phyloP scores from a whole-genome alignment of 2,797 vertebrate genomes.

The Typhlichthys subterraneus region DNA sequence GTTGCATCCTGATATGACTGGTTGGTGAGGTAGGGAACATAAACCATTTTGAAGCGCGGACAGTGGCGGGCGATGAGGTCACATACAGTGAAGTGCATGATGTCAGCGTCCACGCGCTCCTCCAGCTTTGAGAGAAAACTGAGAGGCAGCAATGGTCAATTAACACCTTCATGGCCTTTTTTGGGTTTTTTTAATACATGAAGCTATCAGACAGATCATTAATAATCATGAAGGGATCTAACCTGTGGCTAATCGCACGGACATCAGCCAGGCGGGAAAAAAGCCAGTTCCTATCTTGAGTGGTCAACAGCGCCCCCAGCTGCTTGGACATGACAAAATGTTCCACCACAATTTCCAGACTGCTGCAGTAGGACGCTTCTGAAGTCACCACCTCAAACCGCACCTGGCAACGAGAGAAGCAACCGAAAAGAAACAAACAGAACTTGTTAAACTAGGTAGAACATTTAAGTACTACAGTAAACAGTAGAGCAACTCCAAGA shows the following conservation, averaged over 20 bases:
- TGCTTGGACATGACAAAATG: constrained; percentile 88
- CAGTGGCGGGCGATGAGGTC: constrained; percentile 89
- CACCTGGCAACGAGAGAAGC: constrained; percentile 72
- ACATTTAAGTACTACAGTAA: neutral
- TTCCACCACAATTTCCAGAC: constrained; percentile 91
- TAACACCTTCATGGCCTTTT: neutral
- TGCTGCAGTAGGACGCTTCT: constrained; percentile 92
- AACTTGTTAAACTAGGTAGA: neutral
- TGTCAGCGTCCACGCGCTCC: constrained; percentile 88
- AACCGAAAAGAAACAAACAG: neutral
- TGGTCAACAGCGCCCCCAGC: constrained; percentile 80
- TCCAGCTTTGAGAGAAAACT: constrained; percentile 94
- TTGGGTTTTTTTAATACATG: too few species aligned
- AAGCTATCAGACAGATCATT: neutral
- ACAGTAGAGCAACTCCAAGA: neutral
- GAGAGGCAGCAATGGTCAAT: constrained; percentile 9
- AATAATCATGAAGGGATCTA: constrained; percentile 21
- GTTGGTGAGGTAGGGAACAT: constrained; percentile 97
- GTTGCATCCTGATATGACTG: constrained; percentile 97
- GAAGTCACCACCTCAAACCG: constrained; percentile 95
- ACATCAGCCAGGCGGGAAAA: constrained; percentile 92
- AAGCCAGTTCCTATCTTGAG: constrained; percentile 94
- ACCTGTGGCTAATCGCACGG: constrained; percentile 89
- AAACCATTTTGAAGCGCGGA: constrained; percentile 86
- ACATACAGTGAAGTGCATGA: constrained; percentile 89